Conservation (phyloP, 2,888 invertebrate genomes). For the Acanthococcus lagerstroemiae region DNA sequence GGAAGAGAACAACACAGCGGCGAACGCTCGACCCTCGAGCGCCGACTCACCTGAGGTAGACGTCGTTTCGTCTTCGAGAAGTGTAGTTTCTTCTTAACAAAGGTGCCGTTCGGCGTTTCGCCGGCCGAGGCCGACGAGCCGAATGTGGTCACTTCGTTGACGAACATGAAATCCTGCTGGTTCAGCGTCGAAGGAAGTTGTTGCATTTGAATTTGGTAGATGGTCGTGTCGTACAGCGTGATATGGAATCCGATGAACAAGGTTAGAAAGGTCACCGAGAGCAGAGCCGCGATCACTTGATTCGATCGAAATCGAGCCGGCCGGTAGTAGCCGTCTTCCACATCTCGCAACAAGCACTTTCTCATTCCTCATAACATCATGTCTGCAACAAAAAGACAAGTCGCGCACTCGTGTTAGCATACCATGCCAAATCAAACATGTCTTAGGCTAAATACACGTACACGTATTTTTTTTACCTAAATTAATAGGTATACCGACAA, state of each 20-base stretch:
- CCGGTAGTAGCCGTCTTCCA: slow-evolving; percentile 23
- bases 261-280: slow-evolving; percentile 28
- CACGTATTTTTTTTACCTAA: background rate
- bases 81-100: slow-evolving; percentile 46
- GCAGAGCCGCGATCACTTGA: slow-evolving; percentile 14
- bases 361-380: slow-evolving; percentile 30
- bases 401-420: background rate
- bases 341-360: slow-evolving; percentile 20
- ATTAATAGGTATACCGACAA: background rate
- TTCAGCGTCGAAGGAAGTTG: slow-evolving; percentile 25
- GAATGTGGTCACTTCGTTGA: background rate
- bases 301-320: slow-evolving; percentile 23
- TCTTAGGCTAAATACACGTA: background rate
- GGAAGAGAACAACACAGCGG: too few relatives aligned
- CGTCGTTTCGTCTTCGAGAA: slow-evolving; percentile 54
- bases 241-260: slow-evolving; percentile 35
- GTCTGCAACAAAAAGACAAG: slow-evolving; percentile 9
- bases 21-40: background rate
- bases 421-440: background rate
- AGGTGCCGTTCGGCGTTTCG: slow-evolving; percentile 26
- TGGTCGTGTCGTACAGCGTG: slow-evolving; percentile 34
- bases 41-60: slow-evolving; percentile 48
- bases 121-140: slow-evolving; percentile 21
- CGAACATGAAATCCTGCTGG: slow-evolving; percentile 5
- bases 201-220: slow-evolving; percentile 33